Percentiles rank a stretch among this genome's conserved stretches.
phyloP scores from a whole-genome alignment of 2,888 invertebrate species.

The Hedychridium roseum region DNA sequence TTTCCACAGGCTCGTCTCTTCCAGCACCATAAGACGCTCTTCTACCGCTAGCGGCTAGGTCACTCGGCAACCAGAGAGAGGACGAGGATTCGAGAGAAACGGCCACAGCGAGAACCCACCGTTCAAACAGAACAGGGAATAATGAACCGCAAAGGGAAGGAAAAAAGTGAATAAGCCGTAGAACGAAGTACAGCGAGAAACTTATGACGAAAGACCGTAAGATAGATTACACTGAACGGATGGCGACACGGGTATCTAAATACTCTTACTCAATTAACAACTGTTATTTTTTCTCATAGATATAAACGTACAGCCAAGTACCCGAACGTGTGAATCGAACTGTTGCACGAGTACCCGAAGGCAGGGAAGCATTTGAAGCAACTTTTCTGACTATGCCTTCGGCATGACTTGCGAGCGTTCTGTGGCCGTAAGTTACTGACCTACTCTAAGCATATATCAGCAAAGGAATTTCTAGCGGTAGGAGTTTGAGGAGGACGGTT shows the following conservation, averaged over 20 bases:
- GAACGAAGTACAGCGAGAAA: too few relatives aligned
- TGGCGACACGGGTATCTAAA: too few relatives aligned
- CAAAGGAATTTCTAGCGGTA: not conserved
- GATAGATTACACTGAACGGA: too few relatives aligned
- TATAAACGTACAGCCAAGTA: too few relatives aligned
- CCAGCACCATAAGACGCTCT: slow-evolving; percentile 47
- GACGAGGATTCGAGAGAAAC: not conserved
- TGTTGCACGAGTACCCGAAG: too few relatives aligned
- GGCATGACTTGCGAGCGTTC: slow-evolving; percentile 25
- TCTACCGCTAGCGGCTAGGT: slow-evolving; percentile 61
- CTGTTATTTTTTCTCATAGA: too few relatives aligned
- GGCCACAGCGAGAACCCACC: not conserved
- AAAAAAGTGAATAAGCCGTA: not conserved
- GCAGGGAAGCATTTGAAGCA: too few relatives aligned
- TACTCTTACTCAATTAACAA: too few relatives aligned
- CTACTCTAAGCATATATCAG: too few relatives aligned
- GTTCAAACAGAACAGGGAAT: not conserved
- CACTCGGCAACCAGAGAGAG: slow-evolving; percentile 35
- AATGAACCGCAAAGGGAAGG: not conserved
- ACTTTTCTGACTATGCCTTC: too few relatives aligned
- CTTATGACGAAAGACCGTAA: too few relatives aligned
- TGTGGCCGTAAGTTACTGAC: slow-evolving; percentile 56
- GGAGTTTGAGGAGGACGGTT: not conserved
- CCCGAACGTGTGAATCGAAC: too few relatives aligned
- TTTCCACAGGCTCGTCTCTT: slow-evolving; percentile 51